Evolutionary conservation across 2,888 invertebrate genomes (phyloP).

Genomic region (Drosophila prolongata): DNA sequence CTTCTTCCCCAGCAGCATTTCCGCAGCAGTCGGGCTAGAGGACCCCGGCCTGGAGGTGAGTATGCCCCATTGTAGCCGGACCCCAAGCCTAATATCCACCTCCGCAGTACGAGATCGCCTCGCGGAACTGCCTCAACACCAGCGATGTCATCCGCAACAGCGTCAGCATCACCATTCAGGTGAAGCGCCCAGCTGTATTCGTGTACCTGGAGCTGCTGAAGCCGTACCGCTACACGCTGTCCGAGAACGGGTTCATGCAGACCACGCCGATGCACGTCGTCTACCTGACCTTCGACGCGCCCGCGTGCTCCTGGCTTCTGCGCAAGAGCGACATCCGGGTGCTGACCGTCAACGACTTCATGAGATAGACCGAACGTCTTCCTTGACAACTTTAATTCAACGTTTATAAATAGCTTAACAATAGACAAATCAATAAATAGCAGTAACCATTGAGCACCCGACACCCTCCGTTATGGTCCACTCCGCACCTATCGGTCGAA

Average conservation of each 20-base stretch:
- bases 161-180: slow-evolving; percentile 71
- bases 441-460: slow-evolving; percentile 24
- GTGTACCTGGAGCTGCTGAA: slow-evolving; percentile 80
- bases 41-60: slow-evolving; percentile 86
- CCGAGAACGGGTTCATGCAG: slow-evolving; percentile 84
- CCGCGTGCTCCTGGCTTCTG: slow-evolving; percentile 65
- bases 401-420: slow-evolving; percentile 67
- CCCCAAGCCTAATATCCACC: not conserved
- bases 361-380: slow-evolving; percentile 46
- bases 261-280: slow-evolving; percentile 78
- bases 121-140: slow-evolving; percentile 63
- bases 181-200: slow-evolving; percentile 82
- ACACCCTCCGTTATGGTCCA: not conserved
- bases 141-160: slow-evolving; percentile 58
- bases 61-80: not conserved
- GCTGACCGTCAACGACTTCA: slow-evolving; percentile 82
- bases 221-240: slow-evolving; percentile 73
- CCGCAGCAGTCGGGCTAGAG: slow-evolving; percentile 85
- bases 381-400: slow-evolving; percentile 59
- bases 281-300: slow-evolving; percentile 72
- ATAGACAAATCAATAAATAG: slow-evolving; percentile 72
- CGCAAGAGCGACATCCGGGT: slow-evolving; percentile 74
- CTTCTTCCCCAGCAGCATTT: slow-evolving; percentile 87
- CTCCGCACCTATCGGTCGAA: slow-evolving; percentile 71
- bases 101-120: slow-evolving; percentile 74